Evolutionary conservation across 1,140 invertebrate genomes (phyloP).

Genomic region (Heliconius melpomene): DNA sequence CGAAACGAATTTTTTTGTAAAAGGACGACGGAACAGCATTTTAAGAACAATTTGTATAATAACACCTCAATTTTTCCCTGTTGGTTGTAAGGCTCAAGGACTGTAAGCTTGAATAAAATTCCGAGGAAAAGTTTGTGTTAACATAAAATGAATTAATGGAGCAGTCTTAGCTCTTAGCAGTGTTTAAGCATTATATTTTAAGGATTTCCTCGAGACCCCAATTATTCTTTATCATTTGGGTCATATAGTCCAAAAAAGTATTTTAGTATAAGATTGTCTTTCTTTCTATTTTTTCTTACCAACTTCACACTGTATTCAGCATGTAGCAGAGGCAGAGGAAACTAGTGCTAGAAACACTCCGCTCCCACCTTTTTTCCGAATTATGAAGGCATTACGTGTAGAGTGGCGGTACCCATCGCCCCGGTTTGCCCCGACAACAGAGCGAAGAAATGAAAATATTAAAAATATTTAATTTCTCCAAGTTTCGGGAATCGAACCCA

Average conservation of each 20-base stretch:
- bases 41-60: slow-evolving; percentile 5
- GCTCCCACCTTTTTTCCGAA: too few relatives aligned
- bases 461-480: too few relatives aligned
- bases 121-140: neutral
- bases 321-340: too few relatives aligned
- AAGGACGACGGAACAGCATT: neutral
- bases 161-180: neutral
- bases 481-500: too few relatives aligned
- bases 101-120: neutral
- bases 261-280: neutral
- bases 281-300: too few relatives aligned
- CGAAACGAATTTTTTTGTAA: neutral
- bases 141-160: neutral
- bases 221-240: slow-evolving; percentile 37
- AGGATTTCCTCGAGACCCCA: slow-evolving; percentile 6
- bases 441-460: too few relatives aligned
- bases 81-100: neutral
- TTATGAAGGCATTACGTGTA: too few relatives aligned
- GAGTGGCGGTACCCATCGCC: too few relatives aligned
- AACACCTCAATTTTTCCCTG: slow-evolving; percentile 1
- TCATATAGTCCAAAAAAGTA: slow-evolving; percentile 13
- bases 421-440: too few relatives aligned
- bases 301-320: too few relatives aligned
- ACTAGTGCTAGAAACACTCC: too few relatives aligned
- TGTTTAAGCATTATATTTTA: neutral